Evolutionary conservation across 2,113 vertebrate genomes (phyloP).

Genomic region (Thalassoma bifasciatum): DNA sequence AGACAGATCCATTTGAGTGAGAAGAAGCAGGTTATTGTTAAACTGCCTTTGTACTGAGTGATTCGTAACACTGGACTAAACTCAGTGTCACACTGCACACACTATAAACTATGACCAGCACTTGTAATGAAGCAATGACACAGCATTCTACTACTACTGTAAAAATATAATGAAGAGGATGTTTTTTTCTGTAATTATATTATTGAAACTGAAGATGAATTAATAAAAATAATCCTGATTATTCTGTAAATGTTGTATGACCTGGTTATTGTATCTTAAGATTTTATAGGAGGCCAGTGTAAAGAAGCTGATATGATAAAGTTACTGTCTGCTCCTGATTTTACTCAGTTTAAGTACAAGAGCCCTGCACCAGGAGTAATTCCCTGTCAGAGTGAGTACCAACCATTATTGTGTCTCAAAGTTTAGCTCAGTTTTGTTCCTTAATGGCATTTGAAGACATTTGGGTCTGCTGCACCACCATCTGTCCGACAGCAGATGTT

Average conservation of each 20-base stretch:
- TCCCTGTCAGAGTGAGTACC: too few species aligned
- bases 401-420: too few species aligned
- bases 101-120: conserved; percentile 94
- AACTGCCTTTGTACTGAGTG: conserved; percentile 81
- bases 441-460: too few species aligned
- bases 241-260: conserved; percentile 87
- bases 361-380: too few species aligned
- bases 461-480: too few species aligned
- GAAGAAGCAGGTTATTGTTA: conserved; percentile 78
- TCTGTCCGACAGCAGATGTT: too few species aligned
- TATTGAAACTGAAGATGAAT: conserved; percentile 95
- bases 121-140: conserved; percentile 96
- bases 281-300: too few species aligned
- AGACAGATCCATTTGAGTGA: conserved; percentile 68
- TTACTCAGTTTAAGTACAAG: too few species aligned
- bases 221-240: conserved; percentile 93
- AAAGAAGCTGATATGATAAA: too few species aligned
- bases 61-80: conserved; percentile 77
- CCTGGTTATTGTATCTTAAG: background rate
- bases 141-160: conserved; percentile 96
- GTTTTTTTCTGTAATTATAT: conserved; percentile 98
- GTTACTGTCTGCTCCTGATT: too few species aligned
- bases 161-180: conserved; percentile 89
- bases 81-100: conserved; percentile 81
- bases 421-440: too few species aligned